Evolutionary conservation across 2,888 invertebrate genomes (phyloP), one percentile per base, ranked within the genome.

Genomic region (Drosophila incognita): DNA sequence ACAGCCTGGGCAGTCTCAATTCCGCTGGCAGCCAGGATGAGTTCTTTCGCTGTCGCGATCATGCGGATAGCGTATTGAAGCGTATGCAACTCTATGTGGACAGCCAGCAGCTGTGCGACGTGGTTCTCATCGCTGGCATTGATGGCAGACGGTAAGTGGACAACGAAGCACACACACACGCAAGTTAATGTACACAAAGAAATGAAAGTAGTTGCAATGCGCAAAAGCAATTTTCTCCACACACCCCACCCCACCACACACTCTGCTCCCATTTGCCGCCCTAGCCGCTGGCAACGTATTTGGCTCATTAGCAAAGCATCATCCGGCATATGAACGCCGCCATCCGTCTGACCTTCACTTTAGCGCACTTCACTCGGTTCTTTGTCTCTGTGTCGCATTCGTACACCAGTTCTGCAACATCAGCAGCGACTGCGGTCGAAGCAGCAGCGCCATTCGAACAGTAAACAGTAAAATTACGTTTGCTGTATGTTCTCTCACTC

Each of bases 51-150:
- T 95, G 96, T 91, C 94, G 95, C 86, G 96, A 96, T 90, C 97
- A 98, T 94, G 96, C 98, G 10, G 97, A 97, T 91, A 95, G 94
- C 66, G 96, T 97, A 89, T 94, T 98, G 61, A 95, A 95, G 82
- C 96, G 96, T 90, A 97, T 98, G 96, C 96, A 96, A 92, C 94
- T 95, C 61, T 98, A 97, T 94, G 95, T 97, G 79, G 95, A 96
- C 90, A 95, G 96, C 70, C 96, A 96, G 87, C 96, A 97, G 93
- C 94, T 98, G 61, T 98, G 97, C 91, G 98, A 98, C 94, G 97
- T 98, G 58, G 95, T 95, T 27, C 95, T 98, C 31, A 95, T 98
- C 83, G 97, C 97, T 73, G 97, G 96, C 91, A 94, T 93, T 78
- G 94, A 94, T 92, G 95, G 95, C 70, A 94, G 94, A 93, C 95